A percentile compares a stretch with the other conserved stretches of the same genome.
Evolutionary conservation across 2,113 vertebrate genomes (phyloP).

Genomic region (Ginglymostoma cirratum): DNA sequence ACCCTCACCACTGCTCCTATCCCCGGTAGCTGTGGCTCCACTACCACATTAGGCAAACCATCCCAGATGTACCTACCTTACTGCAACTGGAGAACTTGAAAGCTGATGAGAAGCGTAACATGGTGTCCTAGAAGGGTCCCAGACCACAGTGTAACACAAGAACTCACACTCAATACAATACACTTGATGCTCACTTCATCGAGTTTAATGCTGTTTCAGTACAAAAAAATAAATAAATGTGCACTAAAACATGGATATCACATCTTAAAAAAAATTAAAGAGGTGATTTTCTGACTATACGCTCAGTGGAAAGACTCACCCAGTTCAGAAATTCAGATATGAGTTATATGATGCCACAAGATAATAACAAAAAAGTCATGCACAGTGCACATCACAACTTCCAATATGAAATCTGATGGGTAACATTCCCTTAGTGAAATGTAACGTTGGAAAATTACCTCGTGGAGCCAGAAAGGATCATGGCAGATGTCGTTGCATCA

Average conservation of each 20-base stretch:
- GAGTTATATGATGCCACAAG: not conserved
- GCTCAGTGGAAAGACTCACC: not conserved
- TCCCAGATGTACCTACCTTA: not conserved
- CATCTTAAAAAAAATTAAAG: slow-evolving; percentile 16
- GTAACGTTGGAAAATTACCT: not conserved
- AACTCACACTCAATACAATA: not conserved
- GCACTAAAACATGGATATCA: slow-evolving; percentile 31
- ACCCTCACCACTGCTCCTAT: not conserved
- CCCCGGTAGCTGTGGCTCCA: not conserved
- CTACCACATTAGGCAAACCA: not conserved
- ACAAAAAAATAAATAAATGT: slow-evolving; percentile 34
- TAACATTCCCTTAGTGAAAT: not conserved
- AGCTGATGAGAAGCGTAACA: too few species aligned
- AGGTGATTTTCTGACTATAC: not conserved
- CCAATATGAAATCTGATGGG: not conserved
- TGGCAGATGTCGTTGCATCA: slow-evolving; percentile 56
- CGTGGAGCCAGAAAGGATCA: slow-evolving; percentile 59
- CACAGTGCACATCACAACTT: not conserved
- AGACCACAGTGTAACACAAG: not conserved
- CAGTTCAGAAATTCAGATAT: not conserved
- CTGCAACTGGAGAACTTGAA: not conserved
- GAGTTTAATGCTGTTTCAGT: slow-evolving; percentile 32
- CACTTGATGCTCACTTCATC: not conserved
- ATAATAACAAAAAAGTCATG: not conserved
- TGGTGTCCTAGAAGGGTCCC: not conserved